Evolutionary conservation across 1,140 invertebrate genomes (phyloP).

Genomic region (Zaprionus gabonicus): DNA sequence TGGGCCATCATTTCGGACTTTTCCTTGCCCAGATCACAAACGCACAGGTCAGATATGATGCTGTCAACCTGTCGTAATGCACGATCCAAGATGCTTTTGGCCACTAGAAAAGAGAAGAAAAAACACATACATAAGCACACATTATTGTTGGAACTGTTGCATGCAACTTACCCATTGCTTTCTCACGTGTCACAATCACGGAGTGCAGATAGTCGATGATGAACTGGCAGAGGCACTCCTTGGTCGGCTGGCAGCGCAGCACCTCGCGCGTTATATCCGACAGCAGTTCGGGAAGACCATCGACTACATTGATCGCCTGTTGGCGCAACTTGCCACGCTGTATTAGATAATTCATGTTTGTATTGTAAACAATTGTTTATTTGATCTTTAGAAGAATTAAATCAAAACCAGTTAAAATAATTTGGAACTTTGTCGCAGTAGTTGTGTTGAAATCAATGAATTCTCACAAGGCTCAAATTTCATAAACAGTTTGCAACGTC

Average conservation of each 20-base stretch:
- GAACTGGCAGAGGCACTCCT: slow-evolving; percentile 86
- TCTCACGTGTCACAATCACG: slow-evolving; percentile 88
- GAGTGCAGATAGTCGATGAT: slow-evolving; percentile 89
- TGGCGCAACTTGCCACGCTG: slow-evolving; percentile 74
- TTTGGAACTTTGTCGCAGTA: slow-evolving; percentile 40
- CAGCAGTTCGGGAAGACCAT: slow-evolving; percentile 89
- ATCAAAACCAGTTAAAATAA: slow-evolving; percentile 37
- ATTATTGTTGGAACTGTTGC: too few species aligned
- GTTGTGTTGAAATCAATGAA: slow-evolving; percentile 16
- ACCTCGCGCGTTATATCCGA: slow-evolving; percentile 89
- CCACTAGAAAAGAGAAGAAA: slow-evolving; percentile 44
- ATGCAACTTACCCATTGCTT: slow-evolving; percentile 64
- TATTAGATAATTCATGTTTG: slow-evolving; percentile 72
- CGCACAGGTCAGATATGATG: slow-evolving; percentile 74
- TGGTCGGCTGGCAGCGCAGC: slow-evolving; percentile 87
- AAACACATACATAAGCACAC: background rate
- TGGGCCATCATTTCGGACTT: slow-evolving; percentile 67
- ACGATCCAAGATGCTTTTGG: slow-evolving; percentile 69
- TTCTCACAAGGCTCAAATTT: background rate
- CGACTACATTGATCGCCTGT: slow-evolving; percentile 85
- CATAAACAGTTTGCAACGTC: background rate
- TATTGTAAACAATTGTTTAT: background rate
- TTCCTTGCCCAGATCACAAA: slow-evolving; percentile 70
- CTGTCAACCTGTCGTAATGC: slow-evolving; percentile 68
- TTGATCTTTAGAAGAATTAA: slow-evolving; percentile 9